Evolutionary conservation across 2,888 invertebrate genomes (phyloP).

Genomic region (Chloroclysta siterata): DNA sequence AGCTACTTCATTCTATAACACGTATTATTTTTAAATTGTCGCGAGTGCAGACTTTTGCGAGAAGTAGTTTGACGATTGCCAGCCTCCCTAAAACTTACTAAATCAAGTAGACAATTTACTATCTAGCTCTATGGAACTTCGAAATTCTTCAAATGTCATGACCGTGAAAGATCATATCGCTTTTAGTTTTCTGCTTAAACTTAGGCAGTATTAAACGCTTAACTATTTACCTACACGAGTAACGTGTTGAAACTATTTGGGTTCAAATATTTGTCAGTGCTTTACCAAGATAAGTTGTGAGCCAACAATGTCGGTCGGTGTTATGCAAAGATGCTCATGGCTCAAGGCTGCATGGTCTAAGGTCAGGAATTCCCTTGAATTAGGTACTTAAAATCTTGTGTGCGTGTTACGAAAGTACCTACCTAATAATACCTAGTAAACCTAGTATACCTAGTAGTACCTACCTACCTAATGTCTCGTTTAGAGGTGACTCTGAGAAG

Average conservation of each 20-base stretch:
- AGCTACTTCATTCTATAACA: too few relatives aligned
- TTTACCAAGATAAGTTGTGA: constrained; percentile 30
- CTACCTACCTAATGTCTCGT: too few relatives aligned
- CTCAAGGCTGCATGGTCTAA: constrained; percentile 22
- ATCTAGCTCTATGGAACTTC: background rate
- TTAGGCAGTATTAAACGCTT: background rate
- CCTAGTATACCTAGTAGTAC: too few relatives aligned
- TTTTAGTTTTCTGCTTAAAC: background rate
- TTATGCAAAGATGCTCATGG: constrained; percentile 24
- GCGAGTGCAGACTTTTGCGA: too few relatives aligned
- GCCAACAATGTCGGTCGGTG: constrained; percentile 28
- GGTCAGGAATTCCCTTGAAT: constrained; percentile 27
- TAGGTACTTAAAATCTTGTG: constrained; percentile 16
- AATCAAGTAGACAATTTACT: too few relatives aligned
- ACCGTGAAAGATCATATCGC: background rate
- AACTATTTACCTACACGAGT: constrained; percentile 23
- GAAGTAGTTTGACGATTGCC: too few relatives aligned
- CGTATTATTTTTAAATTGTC: too few relatives aligned
- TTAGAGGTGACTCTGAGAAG: too few relatives aligned
- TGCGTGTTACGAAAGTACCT: too few relatives aligned
- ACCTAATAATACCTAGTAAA: too few relatives aligned
- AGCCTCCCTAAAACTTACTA: too few relatives aligned
- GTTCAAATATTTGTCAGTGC: constrained; percentile 36
- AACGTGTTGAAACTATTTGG: constrained; percentile 36
- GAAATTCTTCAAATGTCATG: background rate